Percentiles rank a stretch among this genome's conserved stretches.
Evolutionary conservation across 2,888 invertebrate genomes (phyloP).

Genomic region (Sarcophaga rosellei): DNA sequence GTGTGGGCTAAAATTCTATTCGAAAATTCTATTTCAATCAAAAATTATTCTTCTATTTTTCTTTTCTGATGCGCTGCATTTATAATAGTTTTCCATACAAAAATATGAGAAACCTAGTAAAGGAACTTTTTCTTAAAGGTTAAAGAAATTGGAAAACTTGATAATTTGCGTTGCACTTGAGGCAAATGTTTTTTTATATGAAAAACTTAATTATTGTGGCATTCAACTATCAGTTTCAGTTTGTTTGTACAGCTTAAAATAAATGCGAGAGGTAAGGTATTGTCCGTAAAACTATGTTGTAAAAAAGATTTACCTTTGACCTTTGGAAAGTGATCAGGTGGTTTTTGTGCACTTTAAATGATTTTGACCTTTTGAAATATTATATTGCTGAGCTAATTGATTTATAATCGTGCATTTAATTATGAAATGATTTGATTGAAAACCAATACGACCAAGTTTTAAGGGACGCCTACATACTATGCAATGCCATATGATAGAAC

Average conservation of each 20-base stretch:
- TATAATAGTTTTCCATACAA: slow-evolving; percentile 3
- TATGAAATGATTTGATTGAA: too few relatives aligned
- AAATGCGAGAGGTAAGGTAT: too few relatives aligned
- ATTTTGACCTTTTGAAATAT: too few relatives aligned
- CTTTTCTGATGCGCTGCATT: background rate
- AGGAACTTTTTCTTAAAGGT: background rate
- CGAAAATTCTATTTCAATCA: slow-evolving; percentile 33
- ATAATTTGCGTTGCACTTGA: slow-evolving; percentile 15
- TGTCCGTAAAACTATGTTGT: too few relatives aligned
- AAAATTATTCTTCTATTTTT: slow-evolving; percentile 12
- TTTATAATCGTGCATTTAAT: too few relatives aligned
- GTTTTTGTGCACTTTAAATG: too few relatives aligned
- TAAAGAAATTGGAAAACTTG: background rate
- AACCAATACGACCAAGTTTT: too few relatives aligned
- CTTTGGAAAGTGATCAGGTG: too few relatives aligned
- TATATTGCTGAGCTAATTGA: too few relatives aligned
- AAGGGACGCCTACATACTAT: too few relatives aligned
- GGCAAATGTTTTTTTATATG: background rate
- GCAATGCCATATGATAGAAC: too few relatives aligned
- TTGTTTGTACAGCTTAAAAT: background rate
- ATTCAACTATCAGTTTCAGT: background rate
- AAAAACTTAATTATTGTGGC: background rate
- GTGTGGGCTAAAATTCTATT: slow-evolving; percentile 5
- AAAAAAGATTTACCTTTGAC: too few relatives aligned
- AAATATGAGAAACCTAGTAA: slow-evolving; percentile 8